Percentiles rank a stretch among this genome's conserved stretches.
These are phyloP conservation scores for Romanogobio albipinnatus DNA, from an alignment of 2,113 vertebrate species.

Conservation along the genomic window DNA sequence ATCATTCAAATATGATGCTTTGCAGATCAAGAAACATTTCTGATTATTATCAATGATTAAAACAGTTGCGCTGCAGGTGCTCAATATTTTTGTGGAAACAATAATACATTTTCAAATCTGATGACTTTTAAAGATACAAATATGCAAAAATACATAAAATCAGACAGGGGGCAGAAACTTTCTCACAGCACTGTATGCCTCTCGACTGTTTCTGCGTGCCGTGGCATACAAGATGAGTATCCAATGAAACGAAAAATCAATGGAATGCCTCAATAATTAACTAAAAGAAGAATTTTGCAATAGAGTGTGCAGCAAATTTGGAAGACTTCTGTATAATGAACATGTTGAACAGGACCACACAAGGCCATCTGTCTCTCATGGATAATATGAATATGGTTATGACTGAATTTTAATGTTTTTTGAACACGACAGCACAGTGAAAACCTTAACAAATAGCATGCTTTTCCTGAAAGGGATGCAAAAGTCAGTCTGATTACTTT, in stretches of 20 bases:
- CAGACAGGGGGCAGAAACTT: background rate
- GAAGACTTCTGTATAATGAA: constrained; percentile 22
- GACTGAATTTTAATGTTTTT: constrained; percentile 61
- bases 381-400: constrained; percentile 74
- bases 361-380: constrained; percentile 59
- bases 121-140: background rate
- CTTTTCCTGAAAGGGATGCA: background rate
- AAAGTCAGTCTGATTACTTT: constrained; percentile 13
- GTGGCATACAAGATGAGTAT: constrained; percentile 79
- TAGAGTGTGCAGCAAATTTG: background rate
- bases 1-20: no score
- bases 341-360: constrained; percentile 13
- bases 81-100: no score
- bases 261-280: constrained; percentile 64
- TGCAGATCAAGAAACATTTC: no score
- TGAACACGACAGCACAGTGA: constrained; percentile 71
- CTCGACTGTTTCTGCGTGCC: constrained; percentile 69
- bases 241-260: constrained; percentile 72
- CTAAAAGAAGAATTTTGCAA: constrained; percentile 31
- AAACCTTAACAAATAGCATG: constrained; percentile 49
- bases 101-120: background rate
- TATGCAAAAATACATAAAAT: background rate
- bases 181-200: background rate
- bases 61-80: no score
- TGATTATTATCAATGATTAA: no score